Base-by-base conservation (phyloP, 2,888 invertebrate species). In the Calameuta idolon region DNA sequence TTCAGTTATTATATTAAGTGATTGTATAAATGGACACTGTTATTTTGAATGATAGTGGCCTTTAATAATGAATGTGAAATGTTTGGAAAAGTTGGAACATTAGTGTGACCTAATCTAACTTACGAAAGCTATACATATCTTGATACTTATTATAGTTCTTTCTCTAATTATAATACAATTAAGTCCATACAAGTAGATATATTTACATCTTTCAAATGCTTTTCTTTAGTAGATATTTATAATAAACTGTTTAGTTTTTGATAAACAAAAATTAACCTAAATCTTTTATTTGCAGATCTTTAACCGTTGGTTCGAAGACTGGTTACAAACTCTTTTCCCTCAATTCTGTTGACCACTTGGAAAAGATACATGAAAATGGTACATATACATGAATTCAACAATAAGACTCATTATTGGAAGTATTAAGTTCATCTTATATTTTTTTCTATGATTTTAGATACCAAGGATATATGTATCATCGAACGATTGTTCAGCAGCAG, bases 401-500 rank as follows among this genome's bases (percentile, higher is more conserved):
- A 69, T 23, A 76, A 74, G n/a, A 34, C 4, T 33, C 15, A 34
- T 34, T 74, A 23, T 31, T 30, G 1, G 11, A 77, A 31, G 23
- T 71, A 40, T 69, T 68, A 77, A 31, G n/a, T 23, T 23, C 34
- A 78, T 75, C 34, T 74, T 73, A 73, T 30, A 35, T 34, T 76
- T 31, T 3, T 11, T 77, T 9, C 55, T 55, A 34, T 74, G 12
- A 75, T 84, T 85, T 34, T 82, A 91, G 95, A 95, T 82, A 94
- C 94, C 71, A 96, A 97, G 92, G 97, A 97, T 91, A 96, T 97
- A 80, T 97, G 96, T 91, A 95, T 99, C 81, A 97, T 99, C 86
- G 99, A 99, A 92, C 94, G 99, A 81, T 94, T 99, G 83, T 99
- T 99, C 93, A 98, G 98, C 93, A 98, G 98, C 92, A 98, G 98